Base-by-base conservation (phyloP, 2,888 invertebrate species). In the Eupithecia subumbrata region DNA sequence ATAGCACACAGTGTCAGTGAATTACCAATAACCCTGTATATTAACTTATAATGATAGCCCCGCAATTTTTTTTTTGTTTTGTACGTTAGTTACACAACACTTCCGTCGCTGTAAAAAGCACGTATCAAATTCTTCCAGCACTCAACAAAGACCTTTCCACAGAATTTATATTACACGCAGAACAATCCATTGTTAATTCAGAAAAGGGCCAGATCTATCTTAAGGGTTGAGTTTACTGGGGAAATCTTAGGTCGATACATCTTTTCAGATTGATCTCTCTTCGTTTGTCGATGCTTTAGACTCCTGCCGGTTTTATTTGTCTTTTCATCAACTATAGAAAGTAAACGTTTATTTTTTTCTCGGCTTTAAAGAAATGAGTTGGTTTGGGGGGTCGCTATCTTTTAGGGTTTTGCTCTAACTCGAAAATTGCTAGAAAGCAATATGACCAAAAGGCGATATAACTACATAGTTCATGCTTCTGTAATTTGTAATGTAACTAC, bases 201-300 rank as follows among this genome's bases (percentile, higher is more conserved):
- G 72, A 73, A 68, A 66, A 72, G 74, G 74, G 37, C 43, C 72
- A 48, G 68, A 77, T 75, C 74, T 66, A 73, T 75, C 77, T 75
- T 71, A 37, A 69, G 77, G 74, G 74, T 70, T 71, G 72, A 73
- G 66, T 75, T 75, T 77, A 75, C 75, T 77, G 77, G 67, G 60
- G 43, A 48, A 74, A 75, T 73, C 34, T 69, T n/a, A 25, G 18
- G 72, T 68, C 63, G 60, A 72, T 75, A 71, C 64, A 34, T 77
- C 74, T 63, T 67, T 63, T 22, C 40, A 64, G 74, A 76, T 72
- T 40, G 74, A 67, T 67, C 67, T 67, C 4, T 67, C 22, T 5
- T 40, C 18, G 5, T n/a, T 67, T 40, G 40, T 18, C 2, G 37
- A 40, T 12, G n/a, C 22, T 67, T 34, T 64, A 34, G 12, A 37